Evolutionary conservation across 2,797 vertebrate species (phyloP).

Genomic region (Capromys pilorides): DNA sequence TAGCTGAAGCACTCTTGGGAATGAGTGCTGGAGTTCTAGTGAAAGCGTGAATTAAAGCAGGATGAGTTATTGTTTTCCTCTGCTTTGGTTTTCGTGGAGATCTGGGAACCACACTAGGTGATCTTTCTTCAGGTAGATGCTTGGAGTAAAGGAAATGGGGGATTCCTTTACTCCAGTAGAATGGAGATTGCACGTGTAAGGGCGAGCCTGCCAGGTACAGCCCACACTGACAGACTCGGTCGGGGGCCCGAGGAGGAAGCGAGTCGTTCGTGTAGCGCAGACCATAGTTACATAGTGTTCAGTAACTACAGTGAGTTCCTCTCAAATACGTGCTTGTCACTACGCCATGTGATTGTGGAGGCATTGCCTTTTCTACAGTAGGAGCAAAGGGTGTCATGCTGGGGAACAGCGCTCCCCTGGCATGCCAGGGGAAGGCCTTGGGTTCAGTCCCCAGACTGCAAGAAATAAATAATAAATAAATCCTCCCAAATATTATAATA

Average conservation of each 20-base stretch:
- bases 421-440: no score
- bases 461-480: background rate
- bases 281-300: background rate
- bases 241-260: constrained; percentile 11
- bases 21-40: background rate
- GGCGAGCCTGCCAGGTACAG: background rate
- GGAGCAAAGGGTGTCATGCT: no score
- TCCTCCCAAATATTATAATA: background rate
- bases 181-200: background rate
- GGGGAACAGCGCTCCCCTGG: background rate
- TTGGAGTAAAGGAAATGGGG: background rate
- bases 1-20: constrained; percentile 59
- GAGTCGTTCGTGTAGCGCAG: background rate
- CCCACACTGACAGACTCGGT: background rate
- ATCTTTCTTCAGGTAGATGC: constrained; percentile 29
- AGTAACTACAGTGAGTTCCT: background rate
- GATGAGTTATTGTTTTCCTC: constrained; percentile 45
- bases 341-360: background rate
- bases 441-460: background rate
- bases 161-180: no score
- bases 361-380: background rate
- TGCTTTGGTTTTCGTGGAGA: constrained; percentile 49
- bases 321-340: constrained; percentile 1
- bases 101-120: background rate
- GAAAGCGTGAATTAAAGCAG: constrained; percentile 53